Evolutionary conservation across 1,140 invertebrate species (phyloP).

Genomic region (Zeugodacus cucurbitae): DNA sequence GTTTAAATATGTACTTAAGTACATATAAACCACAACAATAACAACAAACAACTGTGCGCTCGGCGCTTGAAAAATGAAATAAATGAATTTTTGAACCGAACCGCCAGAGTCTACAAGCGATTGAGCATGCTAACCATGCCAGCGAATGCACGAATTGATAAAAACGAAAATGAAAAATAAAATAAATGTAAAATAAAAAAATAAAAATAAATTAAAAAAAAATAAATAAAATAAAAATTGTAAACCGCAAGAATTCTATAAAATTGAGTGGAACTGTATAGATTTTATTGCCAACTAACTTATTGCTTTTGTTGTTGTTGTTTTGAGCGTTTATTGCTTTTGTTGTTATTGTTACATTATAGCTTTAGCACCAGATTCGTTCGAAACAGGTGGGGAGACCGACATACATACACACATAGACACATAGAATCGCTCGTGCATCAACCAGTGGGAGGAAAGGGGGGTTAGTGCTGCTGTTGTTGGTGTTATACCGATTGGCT

Average conservation of each 20-base stretch:
- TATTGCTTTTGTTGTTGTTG: not conserved
- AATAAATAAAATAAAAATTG: not conserved
- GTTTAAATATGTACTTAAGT: not conserved
- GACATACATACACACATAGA: not conserved
- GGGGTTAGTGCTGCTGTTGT: not conserved
- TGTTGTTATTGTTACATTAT: not conserved
- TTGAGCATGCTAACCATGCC: not conserved
- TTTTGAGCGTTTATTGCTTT: not conserved
- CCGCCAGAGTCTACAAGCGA: not conserved
- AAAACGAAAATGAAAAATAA: not conserved
- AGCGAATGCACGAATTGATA: conserved; percentile 3
- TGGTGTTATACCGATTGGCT: not conserved
- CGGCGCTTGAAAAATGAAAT: not conserved
- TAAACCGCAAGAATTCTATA: not conserved
- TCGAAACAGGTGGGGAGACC: not conserved
- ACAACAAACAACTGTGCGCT: not conserved
- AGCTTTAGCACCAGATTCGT: not conserved
- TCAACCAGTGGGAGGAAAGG: too few relatives aligned
- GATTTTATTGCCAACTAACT: not conserved
- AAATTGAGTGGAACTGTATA: not conserved
- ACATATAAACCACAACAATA: not conserved
- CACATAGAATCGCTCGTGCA: not conserved
- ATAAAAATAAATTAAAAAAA: too few relatives aligned
- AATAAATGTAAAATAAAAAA: not conserved
- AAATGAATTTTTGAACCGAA: not conserved